phyloP scores from a whole-genome alignment of 2,797 vertebrate genomes.

The Distichodus sexfasciatus region DNA sequence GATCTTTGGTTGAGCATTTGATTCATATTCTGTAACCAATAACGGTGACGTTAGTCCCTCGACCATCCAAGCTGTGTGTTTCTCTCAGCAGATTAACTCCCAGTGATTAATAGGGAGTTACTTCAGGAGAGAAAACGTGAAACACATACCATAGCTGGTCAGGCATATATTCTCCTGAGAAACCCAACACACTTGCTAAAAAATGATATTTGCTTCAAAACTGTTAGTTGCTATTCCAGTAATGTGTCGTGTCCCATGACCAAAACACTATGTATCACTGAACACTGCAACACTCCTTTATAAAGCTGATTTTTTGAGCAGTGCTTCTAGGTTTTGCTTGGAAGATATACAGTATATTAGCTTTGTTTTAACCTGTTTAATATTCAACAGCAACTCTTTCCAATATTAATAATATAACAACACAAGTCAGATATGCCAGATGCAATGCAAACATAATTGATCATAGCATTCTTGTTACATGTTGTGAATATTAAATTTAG shows the following conservation, averaged over 20 bases:
- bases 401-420: too few relatives aligned
- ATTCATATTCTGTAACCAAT: slow-evolving; percentile 79
- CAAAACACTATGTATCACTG: slow-evolving; percentile 4
- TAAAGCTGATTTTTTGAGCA: background rate
- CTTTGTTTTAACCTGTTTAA: too few relatives aligned
- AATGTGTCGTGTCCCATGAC: slow-evolving; percentile 26
- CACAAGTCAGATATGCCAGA: too few relatives aligned
- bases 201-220: slow-evolving; percentile 42
- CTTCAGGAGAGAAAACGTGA: slow-evolving; percentile 70
- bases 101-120: slow-evolving; percentile 79
- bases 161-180: slow-evolving; percentile 63
- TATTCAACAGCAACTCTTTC: too few relatives aligned
- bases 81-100: slow-evolving; percentile 76
- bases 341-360: too few relatives aligned
- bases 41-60: slow-evolving; percentile 64
- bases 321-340: background rate
- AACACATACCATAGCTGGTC: slow-evolving; percentile 65
- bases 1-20: slow-evolving; percentile 70
- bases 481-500: too few relatives aligned
- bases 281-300: too few relatives aligned
- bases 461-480: too few relatives aligned
- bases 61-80: slow-evolving; percentile 60
- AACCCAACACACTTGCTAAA: slow-evolving; percentile 60
- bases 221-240: slow-evolving; percentile 24
- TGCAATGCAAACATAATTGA: too few relatives aligned